These are phyloP conservation scores for Bradypodion pumilum DNA, from an alignment of 2,797 vertebrate genomes.

Conservation along the genomic window DNA sequence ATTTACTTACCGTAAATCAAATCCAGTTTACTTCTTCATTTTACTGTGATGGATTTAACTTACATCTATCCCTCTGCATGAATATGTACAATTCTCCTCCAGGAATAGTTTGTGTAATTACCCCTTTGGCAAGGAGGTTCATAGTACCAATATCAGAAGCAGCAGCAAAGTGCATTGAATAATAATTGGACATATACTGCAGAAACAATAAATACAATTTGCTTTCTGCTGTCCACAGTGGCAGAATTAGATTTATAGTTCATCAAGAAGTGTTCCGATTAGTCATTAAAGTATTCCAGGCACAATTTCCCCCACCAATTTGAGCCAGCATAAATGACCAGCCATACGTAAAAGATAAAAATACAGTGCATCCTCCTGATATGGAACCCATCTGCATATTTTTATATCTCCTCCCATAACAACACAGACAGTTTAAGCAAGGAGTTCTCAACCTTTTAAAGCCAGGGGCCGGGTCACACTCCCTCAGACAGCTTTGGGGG, in stretches of 20 bases:
- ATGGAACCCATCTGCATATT: background rate
- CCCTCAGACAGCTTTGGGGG: no score
- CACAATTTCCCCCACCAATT: background rate
- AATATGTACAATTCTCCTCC: background rate
- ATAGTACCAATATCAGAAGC: conserved; percentile 21
- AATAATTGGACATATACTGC: conserved; percentile 13
- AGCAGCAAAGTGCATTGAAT: background rate
- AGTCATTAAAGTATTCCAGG: background rate
- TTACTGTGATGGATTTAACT: background rate
- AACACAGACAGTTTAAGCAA: background rate
- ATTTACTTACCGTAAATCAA: no score
- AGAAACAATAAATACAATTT: conserved; percentile 1
- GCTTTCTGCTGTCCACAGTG: background rate
- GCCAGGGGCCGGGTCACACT: no score
- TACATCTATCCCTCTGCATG: no score
- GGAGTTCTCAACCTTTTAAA: background rate
- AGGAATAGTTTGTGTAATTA: background rate
- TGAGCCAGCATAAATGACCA: conserved; percentile 33
- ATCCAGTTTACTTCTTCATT: background rate
- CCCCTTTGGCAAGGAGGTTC: no score
- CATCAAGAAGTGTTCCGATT: conserved; percentile 11
- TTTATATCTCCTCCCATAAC: background rate
- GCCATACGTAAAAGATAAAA: accelerated
- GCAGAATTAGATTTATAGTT: background rate
- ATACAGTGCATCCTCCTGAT: background rate